phyloP scores from a whole-genome alignment of 2,797 vertebrate species.

The Enteromius trimaculatus region DNA sequence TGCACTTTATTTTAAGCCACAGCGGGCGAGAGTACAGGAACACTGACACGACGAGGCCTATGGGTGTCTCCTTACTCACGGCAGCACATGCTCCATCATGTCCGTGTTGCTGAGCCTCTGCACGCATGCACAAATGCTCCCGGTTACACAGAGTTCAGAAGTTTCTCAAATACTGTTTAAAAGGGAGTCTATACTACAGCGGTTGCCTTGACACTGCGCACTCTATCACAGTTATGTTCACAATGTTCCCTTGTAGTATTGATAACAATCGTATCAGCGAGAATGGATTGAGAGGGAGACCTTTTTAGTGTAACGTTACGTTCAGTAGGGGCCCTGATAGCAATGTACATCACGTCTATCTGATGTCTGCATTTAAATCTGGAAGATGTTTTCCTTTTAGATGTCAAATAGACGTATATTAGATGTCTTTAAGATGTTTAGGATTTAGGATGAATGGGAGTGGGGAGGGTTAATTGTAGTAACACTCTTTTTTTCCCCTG shows the following conservation, averaged over 20 bases:
- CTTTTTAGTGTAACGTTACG: background rate
- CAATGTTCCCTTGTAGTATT: background rate
- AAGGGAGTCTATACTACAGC: background rate
- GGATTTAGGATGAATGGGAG: background rate
- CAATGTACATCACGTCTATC: no score
- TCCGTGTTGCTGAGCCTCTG: slow-evolving; percentile 38
- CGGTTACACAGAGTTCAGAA: background rate
- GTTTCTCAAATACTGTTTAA: background rate
- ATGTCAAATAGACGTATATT: no score
- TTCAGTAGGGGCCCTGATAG: background rate
- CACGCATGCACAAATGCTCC: slow-evolving; percentile 23
- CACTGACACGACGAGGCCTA: slow-evolving; percentile 53
- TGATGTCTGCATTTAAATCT: no score
- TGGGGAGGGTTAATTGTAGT: background rate
- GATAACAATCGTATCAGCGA: background rate
- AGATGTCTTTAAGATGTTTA: background rate
- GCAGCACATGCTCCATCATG: slow-evolving; percentile 64
- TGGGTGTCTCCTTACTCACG: slow-evolving; percentile 53
- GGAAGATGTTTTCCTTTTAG: no score
- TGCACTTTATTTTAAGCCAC: slow-evolving; percentile 69
- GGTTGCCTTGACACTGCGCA: background rate
- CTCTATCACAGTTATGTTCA: background rate
- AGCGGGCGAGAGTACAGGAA: slow-evolving; percentile 44
- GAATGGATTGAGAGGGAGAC: background rate
- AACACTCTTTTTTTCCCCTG: background rate